Percentiles rank a stretch among this genome's conserved stretches.
phyloP scores from a whole-genome alignment of 2,797 vertebrate species.

The Phoeniculus purpureus region DNA sequence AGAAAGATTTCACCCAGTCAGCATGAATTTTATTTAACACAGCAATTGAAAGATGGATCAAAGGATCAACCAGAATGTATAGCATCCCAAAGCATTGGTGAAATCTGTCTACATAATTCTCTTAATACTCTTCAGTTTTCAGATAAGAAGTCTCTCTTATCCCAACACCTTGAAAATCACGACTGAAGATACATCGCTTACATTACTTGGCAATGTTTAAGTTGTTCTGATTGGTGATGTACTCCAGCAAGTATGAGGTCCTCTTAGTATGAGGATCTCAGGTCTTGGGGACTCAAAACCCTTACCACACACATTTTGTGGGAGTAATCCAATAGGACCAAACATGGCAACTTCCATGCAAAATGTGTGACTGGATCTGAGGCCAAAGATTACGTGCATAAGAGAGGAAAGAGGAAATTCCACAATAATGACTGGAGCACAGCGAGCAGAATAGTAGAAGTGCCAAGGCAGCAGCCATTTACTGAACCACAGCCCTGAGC shows the following conservation, averaged over 20 bases:
- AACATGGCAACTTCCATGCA: background rate
- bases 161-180: background rate
- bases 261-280: background rate
- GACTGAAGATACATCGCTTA: background rate
- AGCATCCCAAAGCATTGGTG: background rate
- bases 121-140: background rate
- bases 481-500: background rate
- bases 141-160: background rate
- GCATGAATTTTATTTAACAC: background rate
- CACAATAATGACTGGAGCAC: background rate
- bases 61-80: background rate
- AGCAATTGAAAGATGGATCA: background rate
- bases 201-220: background rate
- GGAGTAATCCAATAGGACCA: background rate
- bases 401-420: slow-evolving; percentile 25
- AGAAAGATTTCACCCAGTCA: background rate
- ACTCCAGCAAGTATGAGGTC: background rate
- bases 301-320: background rate
- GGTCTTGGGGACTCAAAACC: background rate
- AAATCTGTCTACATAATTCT: background rate
- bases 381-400: background rate
- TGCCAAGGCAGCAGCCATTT: background rate
- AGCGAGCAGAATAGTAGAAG: background rate
- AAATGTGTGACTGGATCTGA: background rate
- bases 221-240: background rate